phyloP scores from a whole-genome alignment of 1,140 invertebrate genomes.

The Diabrotica undecimpunctata region DNA sequence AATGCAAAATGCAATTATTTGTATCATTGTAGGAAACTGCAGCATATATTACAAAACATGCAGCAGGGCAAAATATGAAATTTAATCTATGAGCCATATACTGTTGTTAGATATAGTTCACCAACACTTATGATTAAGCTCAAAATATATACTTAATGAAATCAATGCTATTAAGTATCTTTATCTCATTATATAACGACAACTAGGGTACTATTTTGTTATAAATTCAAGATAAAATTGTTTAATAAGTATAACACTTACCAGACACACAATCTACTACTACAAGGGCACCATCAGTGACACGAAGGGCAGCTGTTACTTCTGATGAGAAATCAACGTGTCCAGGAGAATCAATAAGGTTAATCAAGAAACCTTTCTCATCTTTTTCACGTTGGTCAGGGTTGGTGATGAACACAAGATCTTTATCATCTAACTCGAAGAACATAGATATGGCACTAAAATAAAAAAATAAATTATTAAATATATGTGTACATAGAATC shows the following conservation, averaged over 20 bases:
- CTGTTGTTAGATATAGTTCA: conserved; percentile 17
- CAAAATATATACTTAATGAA: too few relatives aligned
- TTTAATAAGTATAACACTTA: conserved; percentile 44
- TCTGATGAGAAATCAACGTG: conserved; percentile 99
- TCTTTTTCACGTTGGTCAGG: conserved; percentile 84
- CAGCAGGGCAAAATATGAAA: conserved; percentile 39
- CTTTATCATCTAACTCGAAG: conserved; percentile 92
- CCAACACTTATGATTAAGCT: too few relatives aligned
- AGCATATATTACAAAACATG: conserved; percentile 25
- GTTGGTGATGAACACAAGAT: conserved; percentile 86
- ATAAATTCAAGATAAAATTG: neutral
- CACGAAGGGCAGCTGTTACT: conserved; percentile 97
- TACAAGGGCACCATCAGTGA: conserved; percentile 97
- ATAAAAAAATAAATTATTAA: conserved; percentile 17
- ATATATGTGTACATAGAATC: too few relatives aligned
- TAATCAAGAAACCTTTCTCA: conserved; percentile 96
- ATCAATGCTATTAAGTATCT: too few relatives aligned
- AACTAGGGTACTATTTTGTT: too few relatives aligned
- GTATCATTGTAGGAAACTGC: conserved; percentile 39
- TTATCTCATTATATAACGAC: too few relatives aligned
- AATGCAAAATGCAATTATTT: conserved; percentile 12
- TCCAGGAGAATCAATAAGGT: conserved; percentile 97
- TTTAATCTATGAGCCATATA: conserved; percentile 32
- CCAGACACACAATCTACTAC: conserved; percentile 99
- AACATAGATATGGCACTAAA: conserved; percentile 95